Percentiles rank a stretch among this genome's conserved stretches.
phyloP scores from a whole-genome alignment of 2,888 invertebrate genomes.

The Gari tellinella region DNA sequence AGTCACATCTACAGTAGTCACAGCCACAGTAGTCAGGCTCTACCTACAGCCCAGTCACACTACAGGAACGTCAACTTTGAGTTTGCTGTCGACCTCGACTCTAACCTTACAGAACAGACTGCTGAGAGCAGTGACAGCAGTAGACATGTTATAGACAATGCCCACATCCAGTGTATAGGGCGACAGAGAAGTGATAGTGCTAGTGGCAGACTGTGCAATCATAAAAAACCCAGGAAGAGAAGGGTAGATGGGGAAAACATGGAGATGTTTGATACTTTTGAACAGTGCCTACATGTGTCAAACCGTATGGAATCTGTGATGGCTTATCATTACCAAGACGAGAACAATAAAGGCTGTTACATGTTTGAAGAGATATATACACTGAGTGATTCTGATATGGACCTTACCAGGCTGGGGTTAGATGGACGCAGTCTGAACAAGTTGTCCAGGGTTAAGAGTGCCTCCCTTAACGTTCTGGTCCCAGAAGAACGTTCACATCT shows the following conservation, averaged over 20 bases:
- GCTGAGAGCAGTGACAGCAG: conserved; percentile 17
- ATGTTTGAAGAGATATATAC: conserved; percentile 68
- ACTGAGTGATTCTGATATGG: conserved; percentile 36
- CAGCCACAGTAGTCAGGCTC: not conserved
- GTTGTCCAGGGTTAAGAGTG: too few relatives aligned
- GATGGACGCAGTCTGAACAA: not conserved
- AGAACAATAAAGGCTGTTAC: conserved; percentile 51
- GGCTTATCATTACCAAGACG: conserved; percentile 77
- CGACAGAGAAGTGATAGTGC: conserved; percentile 40
- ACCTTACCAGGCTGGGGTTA: conserved; percentile 1
- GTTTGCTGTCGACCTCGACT: conserved; percentile 75
- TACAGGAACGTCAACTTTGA: conserved; percentile 82
- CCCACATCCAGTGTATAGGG: conserved; percentile 26
- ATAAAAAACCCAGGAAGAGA: not conserved
- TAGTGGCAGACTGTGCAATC: conserved; percentile 16
- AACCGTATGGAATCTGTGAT: conserved; percentile 78
- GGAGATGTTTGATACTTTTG: conserved; percentile 73
- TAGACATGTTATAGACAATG: conserved; percentile 45
- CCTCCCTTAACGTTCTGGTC: too few relatives aligned
- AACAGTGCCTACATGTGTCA: conserved; percentile 74
- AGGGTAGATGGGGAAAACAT: conserved; percentile 1
- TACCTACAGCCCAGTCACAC: conserved; percentile 37
- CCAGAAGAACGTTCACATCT: conserved; percentile 4
- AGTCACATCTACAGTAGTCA: too few relatives aligned
- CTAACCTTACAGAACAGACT: too few relatives aligned